Evolutionary conservation across 1,140 invertebrate species (phyloP).

Genomic region (Drosophila kanapiae): DNA sequence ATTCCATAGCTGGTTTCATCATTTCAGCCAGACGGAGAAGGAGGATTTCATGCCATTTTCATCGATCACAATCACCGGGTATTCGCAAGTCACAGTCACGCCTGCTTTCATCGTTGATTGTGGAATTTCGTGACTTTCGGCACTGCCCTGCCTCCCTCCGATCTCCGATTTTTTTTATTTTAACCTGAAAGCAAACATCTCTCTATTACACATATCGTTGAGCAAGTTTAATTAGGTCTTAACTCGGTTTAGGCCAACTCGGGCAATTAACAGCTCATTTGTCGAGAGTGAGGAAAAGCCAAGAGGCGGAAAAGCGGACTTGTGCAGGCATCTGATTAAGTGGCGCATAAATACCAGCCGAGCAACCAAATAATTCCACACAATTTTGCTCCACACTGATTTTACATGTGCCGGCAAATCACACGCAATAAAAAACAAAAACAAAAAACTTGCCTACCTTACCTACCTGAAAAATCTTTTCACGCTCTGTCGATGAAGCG

Average conservation of each 20-base stretch:
- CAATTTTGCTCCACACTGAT: constrained; percentile 36
- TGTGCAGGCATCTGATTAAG: constrained; percentile 59
- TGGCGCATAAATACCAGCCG: constrained; percentile 37
- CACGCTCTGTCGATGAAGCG: constrained; percentile 75
- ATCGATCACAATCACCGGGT: constrained; percentile 38
- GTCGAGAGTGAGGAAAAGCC: constrained; percentile 26
- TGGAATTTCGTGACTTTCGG: constrained; percentile 36
- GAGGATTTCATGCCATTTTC: constrained; percentile 24
- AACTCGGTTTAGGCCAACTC: constrained; percentile 31
- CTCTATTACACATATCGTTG: constrained; percentile 47
- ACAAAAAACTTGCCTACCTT: not conserved
- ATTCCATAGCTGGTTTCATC: constrained; percentile 1
- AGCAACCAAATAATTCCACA: constrained; percentile 25
- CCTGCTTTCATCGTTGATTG: constrained; percentile 49
- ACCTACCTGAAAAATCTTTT: constrained; percentile 50
- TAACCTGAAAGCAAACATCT: not conserved
- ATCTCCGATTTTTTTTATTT: not conserved
- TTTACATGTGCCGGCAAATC: constrained; percentile 69
- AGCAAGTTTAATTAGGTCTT: constrained; percentile 42
- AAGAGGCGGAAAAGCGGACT: not conserved
- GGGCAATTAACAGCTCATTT: constrained; percentile 70
- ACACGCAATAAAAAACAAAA: constrained; percentile 66
- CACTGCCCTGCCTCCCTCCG: not conserved
- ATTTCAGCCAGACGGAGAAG: not conserved
- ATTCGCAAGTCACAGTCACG: constrained; percentile 48